Percentiles rank a stretch among this genome's conserved stretches.
Evolutionary conservation across 2,797 vertebrate species (phyloP).

Genomic region (Schizothorax lantsangensis): DNA sequence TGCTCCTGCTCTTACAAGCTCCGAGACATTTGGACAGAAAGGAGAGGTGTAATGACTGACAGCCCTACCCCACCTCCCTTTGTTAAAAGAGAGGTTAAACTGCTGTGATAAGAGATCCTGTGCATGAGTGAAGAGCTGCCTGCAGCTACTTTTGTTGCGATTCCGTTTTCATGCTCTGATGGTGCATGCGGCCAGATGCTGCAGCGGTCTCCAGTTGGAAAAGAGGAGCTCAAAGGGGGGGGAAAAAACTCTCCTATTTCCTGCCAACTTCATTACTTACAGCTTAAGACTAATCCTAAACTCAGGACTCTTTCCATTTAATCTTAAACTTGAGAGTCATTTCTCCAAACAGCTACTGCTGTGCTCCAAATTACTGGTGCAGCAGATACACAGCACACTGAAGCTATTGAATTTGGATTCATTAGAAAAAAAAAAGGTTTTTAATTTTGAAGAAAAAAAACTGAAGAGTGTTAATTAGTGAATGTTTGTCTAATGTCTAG

Average conservation of each 20-base stretch:
- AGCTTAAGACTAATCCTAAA: constrained; percentile 49
- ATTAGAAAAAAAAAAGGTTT: not conserved
- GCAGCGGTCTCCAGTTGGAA: constrained; percentile 31
- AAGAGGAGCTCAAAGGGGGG: not conserved
- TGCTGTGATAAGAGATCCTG: constrained; percentile 27
- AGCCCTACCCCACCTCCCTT: constrained; percentile 1
- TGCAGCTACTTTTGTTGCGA: constrained; percentile 19
- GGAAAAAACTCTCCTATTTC: constrained; percentile 10
- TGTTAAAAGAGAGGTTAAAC: constrained; percentile 26
- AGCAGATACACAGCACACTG: not conserved
- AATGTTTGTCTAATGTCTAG: not conserved
- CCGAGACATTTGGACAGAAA: not conserved
- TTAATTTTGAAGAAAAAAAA: not conserved
- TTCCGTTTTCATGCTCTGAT: constrained; percentile 28
- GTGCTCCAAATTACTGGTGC: constrained; percentile 8
- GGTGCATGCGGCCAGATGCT: constrained; percentile 40
- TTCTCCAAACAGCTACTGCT: constrained; percentile 24
- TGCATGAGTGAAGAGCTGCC: constrained; percentile 6
- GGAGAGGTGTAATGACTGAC: constrained; percentile 30
- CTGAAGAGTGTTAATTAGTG: not conserved
- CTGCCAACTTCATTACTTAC: constrained; percentile 52
- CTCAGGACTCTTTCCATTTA: constrained; percentile 44
- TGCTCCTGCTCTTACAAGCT: not conserved
- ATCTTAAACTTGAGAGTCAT: constrained; percentile 38
- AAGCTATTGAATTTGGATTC: not conserved